Conservation (phyloP, 2,888 invertebrate species). For the Vannuccia rotundouncinata region DNA sequence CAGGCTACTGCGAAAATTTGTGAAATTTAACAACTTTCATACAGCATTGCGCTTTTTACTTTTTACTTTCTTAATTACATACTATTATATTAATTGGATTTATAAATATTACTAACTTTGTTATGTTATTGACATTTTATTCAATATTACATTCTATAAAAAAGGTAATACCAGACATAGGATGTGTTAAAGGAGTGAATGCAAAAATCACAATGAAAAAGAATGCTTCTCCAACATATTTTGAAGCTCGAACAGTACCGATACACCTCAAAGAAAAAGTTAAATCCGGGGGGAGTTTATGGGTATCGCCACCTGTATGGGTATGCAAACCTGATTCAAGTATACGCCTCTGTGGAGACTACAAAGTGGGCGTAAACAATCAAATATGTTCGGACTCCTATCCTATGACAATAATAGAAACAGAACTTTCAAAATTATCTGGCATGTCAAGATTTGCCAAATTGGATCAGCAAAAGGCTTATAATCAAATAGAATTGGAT, state of each 20-base stretch:
- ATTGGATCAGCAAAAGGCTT: slow-evolving; percentile 30
- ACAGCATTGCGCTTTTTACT: no score
- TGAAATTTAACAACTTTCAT: no score
- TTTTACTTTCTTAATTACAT: no score
- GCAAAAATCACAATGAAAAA: neutral
- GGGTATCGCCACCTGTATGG: slow-evolving; percentile 21
- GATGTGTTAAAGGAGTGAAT: slow-evolving; percentile 19
- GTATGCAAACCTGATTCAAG: slow-evolving; percentile 22
- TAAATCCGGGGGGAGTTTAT: slow-evolving; percentile 12
- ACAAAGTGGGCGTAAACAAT: slow-evolving; percentile 24
- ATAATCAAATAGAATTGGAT: slow-evolving; percentile 36
- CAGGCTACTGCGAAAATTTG: no score
- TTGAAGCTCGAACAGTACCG: slow-evolving; percentile 4
- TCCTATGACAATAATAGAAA: slow-evolving; percentile 27
- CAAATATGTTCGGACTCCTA: slow-evolving; percentile 30
- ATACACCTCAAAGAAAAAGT: slow-evolving; percentile 20
- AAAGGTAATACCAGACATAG: neutral
- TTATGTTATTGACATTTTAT: no score
- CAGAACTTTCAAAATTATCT: slow-evolving; percentile 27
- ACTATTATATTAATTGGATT: no score
- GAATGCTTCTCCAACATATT: neutral
- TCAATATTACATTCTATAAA: neutral
- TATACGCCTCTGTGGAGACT: slow-evolving; percentile 2
- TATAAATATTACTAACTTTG: no score
- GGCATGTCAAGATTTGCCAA: slow-evolving; percentile 35